These are phyloP conservation scores for Betta splendens DNA, from an alignment of 2,797 vertebrate genomes.

Conservation along the genomic window DNA sequence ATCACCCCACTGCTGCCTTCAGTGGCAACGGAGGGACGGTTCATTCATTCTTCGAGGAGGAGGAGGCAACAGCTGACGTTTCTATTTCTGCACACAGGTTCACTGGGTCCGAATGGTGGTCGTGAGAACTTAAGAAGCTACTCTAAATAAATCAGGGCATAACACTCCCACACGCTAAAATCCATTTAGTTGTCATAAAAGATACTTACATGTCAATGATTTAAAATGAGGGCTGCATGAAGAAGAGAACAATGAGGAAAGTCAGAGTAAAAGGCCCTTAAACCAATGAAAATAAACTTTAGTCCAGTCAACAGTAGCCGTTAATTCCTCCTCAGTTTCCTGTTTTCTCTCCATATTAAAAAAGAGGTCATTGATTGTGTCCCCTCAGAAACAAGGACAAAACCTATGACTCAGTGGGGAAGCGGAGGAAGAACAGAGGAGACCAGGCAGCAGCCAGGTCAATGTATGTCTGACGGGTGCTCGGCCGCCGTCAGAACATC, in stretches of 20 bases:
- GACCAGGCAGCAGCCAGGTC: conserved; percentile 26
- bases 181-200: conserved; percentile 27
- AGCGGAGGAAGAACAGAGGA: background rate
- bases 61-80: conserved; percentile 34
- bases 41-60: conserved; percentile 27
- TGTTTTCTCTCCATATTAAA: conserved; percentile 70
- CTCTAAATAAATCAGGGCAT: conserved; percentile 3
- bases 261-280: conserved; percentile 33
- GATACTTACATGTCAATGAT: conserved; percentile 32
- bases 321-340: conserved; percentile 63
- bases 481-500: too few species aligned
- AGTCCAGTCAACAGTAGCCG: conserved; percentile 57
- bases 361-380: conserved; percentile 72
- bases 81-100: conserved; percentile 65
- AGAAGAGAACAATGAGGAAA: conserved; percentile 39
- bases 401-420: conserved; percentile 43
- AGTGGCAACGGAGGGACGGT: conserved; percentile 9
- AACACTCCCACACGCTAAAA: conserved; percentile 14
- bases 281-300: conserved; percentile 35
- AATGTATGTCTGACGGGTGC: too few species aligned
- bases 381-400: conserved; percentile 46
- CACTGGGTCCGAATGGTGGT: conserved; percentile 65
- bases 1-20: conserved; percentile 21
- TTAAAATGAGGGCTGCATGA: background rate
- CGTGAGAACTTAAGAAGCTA: conserved; percentile 65